Evolutionary conservation across 2,888 invertebrate genomes (phyloP).

Genomic region (Drosophila silvestris): DNA sequence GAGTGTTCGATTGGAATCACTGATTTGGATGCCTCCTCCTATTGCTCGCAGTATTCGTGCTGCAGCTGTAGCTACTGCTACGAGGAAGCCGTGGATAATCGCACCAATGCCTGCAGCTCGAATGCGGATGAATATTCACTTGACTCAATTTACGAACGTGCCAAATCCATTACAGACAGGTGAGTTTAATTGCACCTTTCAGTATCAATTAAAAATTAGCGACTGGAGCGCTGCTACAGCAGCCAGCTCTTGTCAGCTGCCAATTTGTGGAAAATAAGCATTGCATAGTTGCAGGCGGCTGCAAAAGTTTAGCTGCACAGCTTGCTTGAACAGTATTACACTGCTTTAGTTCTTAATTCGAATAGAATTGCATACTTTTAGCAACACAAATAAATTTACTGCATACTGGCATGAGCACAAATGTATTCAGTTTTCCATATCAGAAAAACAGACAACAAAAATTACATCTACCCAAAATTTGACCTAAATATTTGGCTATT

Average conservation of each 20-base stretch:
- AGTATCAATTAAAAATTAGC: slow-evolving; percentile 10
- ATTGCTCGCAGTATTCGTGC: slow-evolving; percentile 87
- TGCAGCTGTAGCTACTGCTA: slow-evolving; percentile 88
- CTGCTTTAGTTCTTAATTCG: slow-evolving; percentile 7
- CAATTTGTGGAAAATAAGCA: neutral
- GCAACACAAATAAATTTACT: neutral
- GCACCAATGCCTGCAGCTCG: slow-evolving; percentile 83
- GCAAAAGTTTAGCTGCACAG: neutral
- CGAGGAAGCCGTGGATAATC: slow-evolving; percentile 84
- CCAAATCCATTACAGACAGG: slow-evolving; percentile 80
- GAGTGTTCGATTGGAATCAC: slow-evolving; percentile 80
- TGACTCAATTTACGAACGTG: slow-evolving; percentile 74
- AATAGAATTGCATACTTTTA: neutral
- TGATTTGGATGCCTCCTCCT: slow-evolving; percentile 85
- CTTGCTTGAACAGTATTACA: neutral
- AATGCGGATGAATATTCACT: slow-evolving; percentile 79
- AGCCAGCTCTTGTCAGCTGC: slow-evolving; percentile 28
- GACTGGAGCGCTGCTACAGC: neutral
- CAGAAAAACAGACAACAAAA: neutral
- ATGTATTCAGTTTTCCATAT: neutral
- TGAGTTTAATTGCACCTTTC: slow-evolving; percentile 56
- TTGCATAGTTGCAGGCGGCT: slow-evolving; percentile 36
- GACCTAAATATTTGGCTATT: neutral
- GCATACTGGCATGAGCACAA: slow-evolving; percentile 5
- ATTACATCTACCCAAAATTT: neutral